Conservation (phyloP, 2,888 invertebrate species). For the Lissonota sp. region DNA sequence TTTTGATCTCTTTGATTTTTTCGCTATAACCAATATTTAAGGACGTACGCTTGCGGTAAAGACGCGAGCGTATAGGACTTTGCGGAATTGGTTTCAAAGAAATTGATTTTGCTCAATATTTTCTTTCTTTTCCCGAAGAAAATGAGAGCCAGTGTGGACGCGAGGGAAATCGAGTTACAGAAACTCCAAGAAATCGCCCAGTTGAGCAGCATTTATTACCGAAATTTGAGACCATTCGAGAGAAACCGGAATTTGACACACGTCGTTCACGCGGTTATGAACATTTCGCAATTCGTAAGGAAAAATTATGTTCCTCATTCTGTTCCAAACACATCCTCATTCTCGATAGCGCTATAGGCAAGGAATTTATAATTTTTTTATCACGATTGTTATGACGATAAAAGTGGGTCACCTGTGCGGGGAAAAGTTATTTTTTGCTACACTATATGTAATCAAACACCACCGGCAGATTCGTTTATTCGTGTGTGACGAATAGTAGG, state of each 20-base stretch:
- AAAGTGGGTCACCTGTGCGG: slow-evolving; percentile 55
- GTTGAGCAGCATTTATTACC: slow-evolving; percentile 75
- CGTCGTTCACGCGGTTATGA: slow-evolving; percentile 76
- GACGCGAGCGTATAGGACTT: neutral
- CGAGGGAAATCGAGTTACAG: slow-evolving; percentile 66
- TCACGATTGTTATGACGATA: neutral
- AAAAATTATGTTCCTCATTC: slow-evolving; percentile 11
- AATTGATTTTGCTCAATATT: neutral
- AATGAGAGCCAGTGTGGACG: slow-evolving; percentile 53
- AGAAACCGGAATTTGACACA: slow-evolving; percentile 75
- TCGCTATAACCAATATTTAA: too few relatives aligned
- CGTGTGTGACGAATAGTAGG: slow-evolving; percentile 3
- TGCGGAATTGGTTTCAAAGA: too few relatives aligned
- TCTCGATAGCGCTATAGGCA: neutral
- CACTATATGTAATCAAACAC: slow-evolving; percentile 55
- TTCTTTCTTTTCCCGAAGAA: neutral
- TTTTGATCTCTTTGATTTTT: neutral
- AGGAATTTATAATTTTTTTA: slow-evolving; percentile 9
- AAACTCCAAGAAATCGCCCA: slow-evolving; percentile 75
- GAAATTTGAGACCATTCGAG: slow-evolving; percentile 66
- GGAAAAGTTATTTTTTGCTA: slow-evolving; percentile 1
- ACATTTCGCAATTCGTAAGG: slow-evolving; percentile 77
- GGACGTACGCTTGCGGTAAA: too few relatives aligned
- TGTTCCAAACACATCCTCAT: slow-evolving; percentile 21
- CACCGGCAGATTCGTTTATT: slow-evolving; percentile 34